Base-by-base conservation (phyloP, 2,113 vertebrate species). In the Panthera tigris region DNA sequence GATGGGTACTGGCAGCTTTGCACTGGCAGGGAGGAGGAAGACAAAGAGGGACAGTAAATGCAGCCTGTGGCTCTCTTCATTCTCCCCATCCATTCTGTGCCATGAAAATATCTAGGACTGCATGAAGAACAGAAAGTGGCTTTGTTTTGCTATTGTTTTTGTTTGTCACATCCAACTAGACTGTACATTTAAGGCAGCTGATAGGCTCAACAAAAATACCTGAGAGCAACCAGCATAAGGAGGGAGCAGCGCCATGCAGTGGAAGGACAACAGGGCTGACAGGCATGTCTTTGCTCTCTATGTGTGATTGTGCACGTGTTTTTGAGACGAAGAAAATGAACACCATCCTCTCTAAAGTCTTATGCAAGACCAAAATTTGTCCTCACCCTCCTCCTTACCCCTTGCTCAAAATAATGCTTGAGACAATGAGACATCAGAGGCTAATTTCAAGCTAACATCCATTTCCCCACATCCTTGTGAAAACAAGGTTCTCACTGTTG, bases 1-100 rank as follows among this genome's bases (percentile, higher is more conserved):
- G 91, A 97, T 93, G 66, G 88, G 89, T 82, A 13, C 96, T 89
- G 98, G 89, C 97, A 96, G 93, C 50, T 95, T 79, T 93, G 91
- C 88, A 31, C 39, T 78, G 23, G 63, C 39, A 41, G 10, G 27
- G n/a, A 19, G 50, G 45, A 41, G 12, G 25, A 31, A 81, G 39
- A 52, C 19, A 71, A 23, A 63, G 4, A 1, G 11, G 39, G 23
- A 5, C 14, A 73, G 45, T 6, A 52, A 89, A 71, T 39, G 15
- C 33, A 41, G 52, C 80, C 80, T 52, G 4, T 36, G 23, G 68
- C 29, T 14, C 36, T 94, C 78, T 68, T 61, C 69, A 19, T 81
- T 55, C 63, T 86, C 65, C 7, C 21, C 39, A 66, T n/a, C 36
- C 33, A 9, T 63, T 86, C 27, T 39, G 65, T 48, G n/a, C 65